A percentile compares a stretch with the other conserved stretches of the same genome.
phyloP scores from a whole-genome alignment of 2,888 invertebrate species.

The Glaucopsyche alexis region DNA sequence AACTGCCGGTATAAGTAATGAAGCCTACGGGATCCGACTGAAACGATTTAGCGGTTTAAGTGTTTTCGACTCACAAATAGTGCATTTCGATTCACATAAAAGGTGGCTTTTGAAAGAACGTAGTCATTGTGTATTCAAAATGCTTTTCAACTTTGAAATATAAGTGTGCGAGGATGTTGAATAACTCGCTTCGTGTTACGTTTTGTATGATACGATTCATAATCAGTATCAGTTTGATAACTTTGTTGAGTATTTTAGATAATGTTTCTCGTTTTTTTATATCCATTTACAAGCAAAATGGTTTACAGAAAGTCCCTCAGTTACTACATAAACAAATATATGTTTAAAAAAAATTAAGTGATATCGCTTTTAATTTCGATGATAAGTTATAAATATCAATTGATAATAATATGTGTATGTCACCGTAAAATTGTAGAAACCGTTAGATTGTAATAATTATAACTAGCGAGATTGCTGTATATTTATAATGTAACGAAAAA shows the following conservation, averaged over 20 bases:
- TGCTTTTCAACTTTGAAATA: constrained; percentile 31
- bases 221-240: background rate
- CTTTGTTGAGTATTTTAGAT: background rate
- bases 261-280: background rate
- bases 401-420: too few species aligned
- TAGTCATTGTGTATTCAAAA: constrained; percentile 32
- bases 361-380: too few species aligned
- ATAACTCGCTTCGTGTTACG: constrained; percentile 16
- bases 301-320: too few species aligned
- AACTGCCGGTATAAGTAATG: constrained; percentile 53
- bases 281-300: too few species aligned
- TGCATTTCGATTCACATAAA: constrained; percentile 37
- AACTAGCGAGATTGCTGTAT: too few species aligned
- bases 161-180: constrained; percentile 26
- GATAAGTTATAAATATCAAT: too few species aligned
- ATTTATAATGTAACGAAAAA: too few species aligned
- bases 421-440: too few species aligned
- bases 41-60: constrained; percentile 37
- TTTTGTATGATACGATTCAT: background rate
- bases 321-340: too few species aligned
- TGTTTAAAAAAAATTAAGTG: too few species aligned
- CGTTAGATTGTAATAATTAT: too few species aligned
- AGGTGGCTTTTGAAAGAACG: constrained; percentile 29
- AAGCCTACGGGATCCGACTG: constrained; percentile 42
- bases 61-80: constrained; percentile 37